Conservation (phyloP, 2,797 vertebrate genomes). For the Tauraco hartlaubi region DNA sequence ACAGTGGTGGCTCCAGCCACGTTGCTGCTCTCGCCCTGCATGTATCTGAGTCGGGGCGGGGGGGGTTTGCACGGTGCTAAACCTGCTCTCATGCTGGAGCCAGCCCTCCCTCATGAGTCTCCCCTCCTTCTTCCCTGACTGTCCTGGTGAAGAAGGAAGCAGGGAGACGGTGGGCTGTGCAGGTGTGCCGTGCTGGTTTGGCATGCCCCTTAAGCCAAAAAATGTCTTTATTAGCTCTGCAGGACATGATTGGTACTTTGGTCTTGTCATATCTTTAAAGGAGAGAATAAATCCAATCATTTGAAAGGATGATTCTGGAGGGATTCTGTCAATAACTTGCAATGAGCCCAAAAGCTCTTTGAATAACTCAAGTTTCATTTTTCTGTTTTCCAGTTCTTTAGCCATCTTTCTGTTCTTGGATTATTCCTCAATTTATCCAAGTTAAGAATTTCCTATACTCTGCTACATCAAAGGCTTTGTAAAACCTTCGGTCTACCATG, state of each 20-base stretch:
- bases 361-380: not conserved
- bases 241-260: not conserved
- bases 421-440: not conserved
- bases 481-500: not conserved
- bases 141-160: not conserved
- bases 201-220: not conserved
- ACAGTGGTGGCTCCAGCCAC: not conserved
- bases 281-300: not conserved
- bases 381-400: not conserved
- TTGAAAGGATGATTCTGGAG: not conserved
- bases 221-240: not conserved
- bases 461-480: not conserved
- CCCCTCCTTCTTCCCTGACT: not conserved
- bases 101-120: not conserved
- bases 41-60: not conserved
- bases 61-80: accelerated
- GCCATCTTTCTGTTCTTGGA: not conserved
- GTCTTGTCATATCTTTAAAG: not conserved
- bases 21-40: accelerated
- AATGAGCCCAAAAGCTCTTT: not conserved
- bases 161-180: not conserved
- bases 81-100: not conserved
- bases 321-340: not conserved
- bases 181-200: accelerated
- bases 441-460: not conserved